Evolutionary conservation across 2,888 invertebrate species (phyloP).

Genomic region (Mesochorus sp.): DNA sequence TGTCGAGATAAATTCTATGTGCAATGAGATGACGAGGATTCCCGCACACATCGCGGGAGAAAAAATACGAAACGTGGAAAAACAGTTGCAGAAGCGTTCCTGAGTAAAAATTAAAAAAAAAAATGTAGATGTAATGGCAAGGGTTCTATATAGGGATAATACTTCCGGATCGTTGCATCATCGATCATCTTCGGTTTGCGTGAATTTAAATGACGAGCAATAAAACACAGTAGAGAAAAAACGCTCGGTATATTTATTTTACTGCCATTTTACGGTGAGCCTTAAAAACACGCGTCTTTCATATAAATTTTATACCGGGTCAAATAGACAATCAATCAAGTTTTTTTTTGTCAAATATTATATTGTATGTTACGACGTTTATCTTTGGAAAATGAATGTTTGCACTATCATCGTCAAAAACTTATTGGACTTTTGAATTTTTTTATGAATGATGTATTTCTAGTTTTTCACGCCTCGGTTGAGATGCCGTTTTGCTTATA

Average conservation of each 20-base stretch:
- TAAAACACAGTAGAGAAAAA: too few species aligned
- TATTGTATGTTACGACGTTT: too few species aligned
- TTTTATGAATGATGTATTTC: too few species aligned
- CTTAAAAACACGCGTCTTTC: neutral
- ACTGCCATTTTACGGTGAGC: slow-evolving; percentile 7
- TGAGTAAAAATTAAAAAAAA: neutral
- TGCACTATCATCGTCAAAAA: too few species aligned
- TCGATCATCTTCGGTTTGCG: neutral
- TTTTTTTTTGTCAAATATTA: too few species aligned
- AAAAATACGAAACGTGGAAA: slow-evolving; percentile 3
- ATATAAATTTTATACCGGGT: neutral
- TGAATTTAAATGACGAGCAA: too few species aligned
- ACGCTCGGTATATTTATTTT: too few species aligned
- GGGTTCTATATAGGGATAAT: slow-evolving; percentile 7
- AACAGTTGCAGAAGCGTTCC: slow-evolving; percentile 28
- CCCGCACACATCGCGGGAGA: neutral
- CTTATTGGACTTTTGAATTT: too few species aligned
- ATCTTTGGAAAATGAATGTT: too few species aligned
- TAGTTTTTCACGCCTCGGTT: too few species aligned
- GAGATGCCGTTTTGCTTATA: too few species aligned
- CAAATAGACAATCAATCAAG: neutral
- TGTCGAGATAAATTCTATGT: neutral
- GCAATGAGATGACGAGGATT: neutral
- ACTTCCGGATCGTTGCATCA: slow-evolving; percentile 63
- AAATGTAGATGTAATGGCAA: neutral